Base-by-base conservation (phyloP, 30 jellyfish, hydroid and myxozoan species). In the Nemopilema nomurai region DNA sequence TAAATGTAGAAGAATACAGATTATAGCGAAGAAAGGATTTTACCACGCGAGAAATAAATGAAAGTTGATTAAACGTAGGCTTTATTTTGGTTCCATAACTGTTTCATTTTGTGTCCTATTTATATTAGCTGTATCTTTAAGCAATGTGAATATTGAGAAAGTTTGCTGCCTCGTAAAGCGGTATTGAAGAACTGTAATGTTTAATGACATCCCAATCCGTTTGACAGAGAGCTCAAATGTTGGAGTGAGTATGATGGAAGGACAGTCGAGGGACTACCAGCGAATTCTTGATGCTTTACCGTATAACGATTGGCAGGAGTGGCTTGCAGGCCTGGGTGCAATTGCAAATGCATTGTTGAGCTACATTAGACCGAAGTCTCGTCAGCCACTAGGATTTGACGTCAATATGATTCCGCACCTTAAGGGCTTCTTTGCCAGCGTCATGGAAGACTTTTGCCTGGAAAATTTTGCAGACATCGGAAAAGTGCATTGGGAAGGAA, bases 311-410 rank as follows among this genome's bases (percentile, higher is more conserved):
- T 41, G 57, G 57, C 57, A 41, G 13, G 57, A 41, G 13, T 41
- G 57, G 57, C 24, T 76, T 9, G 23, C 28, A 53, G 86, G 62
- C 65, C 27, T 76, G 16, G 57, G 76, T n/a, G 23, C 77, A 19
- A 49, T 76, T 9, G 52, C 80, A 23, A 71, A 28, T 52, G 83
- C 84, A n/a, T 62, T 82, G 31, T 67, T 69, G 27, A 24, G 82
- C 21, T 72, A 82, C 72, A 50, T 82, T 1, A 31, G 91, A 30
- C 91, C 91, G 31, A 69, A 75, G 21, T 82, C 91, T 19, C 51
- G 91, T 21, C 91, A 82, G 70, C 91, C 91, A 20, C 29, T 82
- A 18, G 91, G 91, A 19, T 82, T 21, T 53, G 91, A 82, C n/a
- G 16, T 70, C 19, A 28, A 32, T 30, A 30, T 74, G 84, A 82